Percentiles rank a stretch among this genome's conserved stretches.
Conservation (phyloP, 1,140 invertebrate genomes). For the Antheraea pernyi region DNA sequence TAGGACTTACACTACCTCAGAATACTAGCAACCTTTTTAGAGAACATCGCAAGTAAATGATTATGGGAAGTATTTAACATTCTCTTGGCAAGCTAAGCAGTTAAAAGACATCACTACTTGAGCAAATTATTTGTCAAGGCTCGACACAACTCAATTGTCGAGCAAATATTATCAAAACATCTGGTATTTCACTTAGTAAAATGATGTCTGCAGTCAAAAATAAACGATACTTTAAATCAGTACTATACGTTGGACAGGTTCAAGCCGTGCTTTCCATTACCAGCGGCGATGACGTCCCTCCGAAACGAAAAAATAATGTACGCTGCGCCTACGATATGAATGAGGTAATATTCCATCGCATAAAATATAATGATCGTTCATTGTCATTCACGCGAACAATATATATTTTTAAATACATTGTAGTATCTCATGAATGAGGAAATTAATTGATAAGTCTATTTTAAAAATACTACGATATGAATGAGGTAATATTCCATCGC, state of each 20-base stretch:
- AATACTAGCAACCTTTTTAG: too few species aligned
- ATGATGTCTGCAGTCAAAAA: neutral
- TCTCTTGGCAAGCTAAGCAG: too few species aligned
- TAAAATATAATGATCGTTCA: neutral
- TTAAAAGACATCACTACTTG: too few species aligned
- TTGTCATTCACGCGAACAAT: neutral
- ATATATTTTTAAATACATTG: too few species aligned
- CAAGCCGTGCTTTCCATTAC: slow-evolving; percentile 12
- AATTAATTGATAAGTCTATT: too few species aligned
- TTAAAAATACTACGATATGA: slow-evolving; percentile 50
- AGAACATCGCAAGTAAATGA: too few species aligned
- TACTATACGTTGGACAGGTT: slow-evolving; percentile 11
- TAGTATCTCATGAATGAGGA: too few species aligned
- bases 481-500: slow-evolving; percentile 42
- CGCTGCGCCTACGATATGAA: slow-evolving; percentile 53
- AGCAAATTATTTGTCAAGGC: too few species aligned
- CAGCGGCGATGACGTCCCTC: neutral
- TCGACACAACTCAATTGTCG: too few species aligned
- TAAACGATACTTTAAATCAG: neutral
- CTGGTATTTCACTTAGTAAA: neutral
- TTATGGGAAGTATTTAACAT: too few species aligned
- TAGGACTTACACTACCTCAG: too few species aligned
- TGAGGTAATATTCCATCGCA: slow-evolving; percentile 38
- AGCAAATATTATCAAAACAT: too few species aligned
- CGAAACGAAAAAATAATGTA: neutral